These are phyloP conservation scores for Pseudobourletiella spinata DNA, from an alignment of 1,140 invertebrate species.

Conservation along the genomic window DNA sequence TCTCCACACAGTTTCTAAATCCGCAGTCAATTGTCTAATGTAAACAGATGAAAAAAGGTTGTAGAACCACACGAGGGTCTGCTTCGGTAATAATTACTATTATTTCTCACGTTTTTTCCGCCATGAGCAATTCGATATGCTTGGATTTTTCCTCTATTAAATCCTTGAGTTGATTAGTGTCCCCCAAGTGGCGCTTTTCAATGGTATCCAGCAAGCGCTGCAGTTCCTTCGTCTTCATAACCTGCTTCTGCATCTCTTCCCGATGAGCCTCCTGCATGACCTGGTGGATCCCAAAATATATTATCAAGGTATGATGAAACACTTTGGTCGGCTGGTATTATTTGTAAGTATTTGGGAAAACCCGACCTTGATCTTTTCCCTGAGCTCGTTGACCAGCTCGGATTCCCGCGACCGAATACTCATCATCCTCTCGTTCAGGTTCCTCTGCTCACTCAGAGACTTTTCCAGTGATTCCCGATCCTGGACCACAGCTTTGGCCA, in stretches of 20 bases:
- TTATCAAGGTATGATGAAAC: background rate
- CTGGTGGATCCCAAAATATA: slow-evolving; percentile 21
- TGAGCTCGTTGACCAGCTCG: slow-evolving; percentile 22
- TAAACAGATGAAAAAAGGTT: too few relatives aligned
- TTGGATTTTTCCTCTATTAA: slow-evolving; percentile 45
- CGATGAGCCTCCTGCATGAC: slow-evolving; percentile 19
- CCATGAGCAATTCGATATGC: slow-evolving; percentile 42
- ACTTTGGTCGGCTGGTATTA: background rate
- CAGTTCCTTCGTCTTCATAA: slow-evolving; percentile 1
- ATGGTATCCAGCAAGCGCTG: slow-evolving; percentile 12
- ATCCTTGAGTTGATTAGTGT: slow-evolving; percentile 44
- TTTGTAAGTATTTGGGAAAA: slow-evolving; percentile 1
- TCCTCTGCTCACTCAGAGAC: slow-evolving; percentile 19
- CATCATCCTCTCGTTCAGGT: slow-evolving; percentile 25
- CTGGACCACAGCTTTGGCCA: slow-evolving; percentile 47
- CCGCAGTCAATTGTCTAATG: slow-evolving; percentile 41
- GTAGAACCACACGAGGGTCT: too few relatives aligned
- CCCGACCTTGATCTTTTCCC: slow-evolving; percentile 26
- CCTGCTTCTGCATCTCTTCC: slow-evolving; percentile 20
- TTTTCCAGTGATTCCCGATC: slow-evolving; percentile 46
- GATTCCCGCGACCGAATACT: slow-evolving; percentile 17
- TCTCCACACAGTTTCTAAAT: slow-evolving; percentile 43
- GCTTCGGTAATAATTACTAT: too few relatives aligned
- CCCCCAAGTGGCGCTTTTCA: slow-evolving; percentile 39
- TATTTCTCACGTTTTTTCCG: slow-evolving; percentile 42